Evolutionary conservation across 2,888 invertebrate species (phyloP), one percentile per base, ranked within the genome.

Genomic region (Keiferia lycopersicella): DNA sequence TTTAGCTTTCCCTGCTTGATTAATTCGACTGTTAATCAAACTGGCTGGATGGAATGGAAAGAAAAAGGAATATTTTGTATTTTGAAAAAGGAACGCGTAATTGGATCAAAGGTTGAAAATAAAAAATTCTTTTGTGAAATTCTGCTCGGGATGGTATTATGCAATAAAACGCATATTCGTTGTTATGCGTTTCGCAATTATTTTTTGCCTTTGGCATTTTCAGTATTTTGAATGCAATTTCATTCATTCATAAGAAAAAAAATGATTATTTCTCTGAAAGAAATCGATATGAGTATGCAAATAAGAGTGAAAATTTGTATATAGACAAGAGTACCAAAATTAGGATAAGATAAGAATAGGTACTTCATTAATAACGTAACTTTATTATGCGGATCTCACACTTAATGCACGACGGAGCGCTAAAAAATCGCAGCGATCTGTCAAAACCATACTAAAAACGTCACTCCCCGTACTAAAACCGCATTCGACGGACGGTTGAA

Each of bases 1-100:
- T 75, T 70, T 70, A 67, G 66, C 62, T 30, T 50, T 53, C 41
- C 61, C 62, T 48, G 64, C 67, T 79, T 82, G 83, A 84, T 80
- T 81, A 81, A 84, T 84, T 80, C 70, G 77, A 68, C 71, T 76
- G 77, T 81, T 84, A 84, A 84, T 84, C 83, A 83, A 77, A 78
- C 71, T 41, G 61, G 53, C 62, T 64, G 45, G 16, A 57, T 12
- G 80, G 78, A 76, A 51, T 8, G 8, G 34, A 34, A 51, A 34
- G 41, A 62, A 62, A 50, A 62, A 62, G 18, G 20, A 72, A 80
- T 78, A 75, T 78, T 78, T 72, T 73, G 80, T 81, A 82, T 74
- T 78, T 78, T 72, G 73, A 80, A 81, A 82, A 80, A 76, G 61
- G 61, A 61, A 75, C 71, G 30, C 34, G 30, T 56, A 82, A 84